Evolutionary conservation across 2,888 invertebrate species (phyloP), one percentile per base, ranked within the genome.

Genomic region (Operophtera brumata): DNA sequence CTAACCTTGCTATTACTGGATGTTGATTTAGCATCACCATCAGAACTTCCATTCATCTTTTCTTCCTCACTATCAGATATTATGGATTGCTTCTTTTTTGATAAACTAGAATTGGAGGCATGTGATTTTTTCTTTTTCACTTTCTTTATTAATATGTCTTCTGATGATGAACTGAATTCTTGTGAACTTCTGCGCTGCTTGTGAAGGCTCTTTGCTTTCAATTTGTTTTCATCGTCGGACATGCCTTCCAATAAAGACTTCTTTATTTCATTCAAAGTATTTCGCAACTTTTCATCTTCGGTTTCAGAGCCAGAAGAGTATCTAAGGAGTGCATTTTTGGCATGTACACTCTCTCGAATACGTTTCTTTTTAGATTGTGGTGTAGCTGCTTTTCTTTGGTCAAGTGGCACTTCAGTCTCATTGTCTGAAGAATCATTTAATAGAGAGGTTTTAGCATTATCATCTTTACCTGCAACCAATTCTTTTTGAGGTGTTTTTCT

Each of bases 1-100:
- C 86, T 81, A 86, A 88, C 88, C 88, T 88, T 84, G 66, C 71
- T 72, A 64, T 68, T 71, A 77, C 74, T 76, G 70, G 79, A 73
- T 67, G 74, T 75, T 53, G 80, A 79, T 32, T 70, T 53, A 12
- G 1, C 35, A 20, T 67, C 68, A 36, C 66, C 67, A 60, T 70
- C 66, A 34, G 64, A 54, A 48, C 70, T 61, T 26, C 37, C 30
- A 41, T 42, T 55, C 26, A 51, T 54, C 34, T 47, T 49, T 7
- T 48, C 51, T 10, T 61, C 46, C 8, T 63, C 57, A 50, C 55
- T 57, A n/a, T 57, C 54, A 0, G 65, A 64, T 13, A 49, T 47
- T 37, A 44, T 59, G 3, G 26, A 46, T 10, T 34, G 10, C 42
- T 39, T 40, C 14, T 47, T 57, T 44, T 49, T 46, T 26, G 57